Evolutionary conservation across 2,797 vertebrate species (phyloP), one percentile per base, ranked within the genome.

Genomic region (Aselliscus stoliczkanus): DNA sequence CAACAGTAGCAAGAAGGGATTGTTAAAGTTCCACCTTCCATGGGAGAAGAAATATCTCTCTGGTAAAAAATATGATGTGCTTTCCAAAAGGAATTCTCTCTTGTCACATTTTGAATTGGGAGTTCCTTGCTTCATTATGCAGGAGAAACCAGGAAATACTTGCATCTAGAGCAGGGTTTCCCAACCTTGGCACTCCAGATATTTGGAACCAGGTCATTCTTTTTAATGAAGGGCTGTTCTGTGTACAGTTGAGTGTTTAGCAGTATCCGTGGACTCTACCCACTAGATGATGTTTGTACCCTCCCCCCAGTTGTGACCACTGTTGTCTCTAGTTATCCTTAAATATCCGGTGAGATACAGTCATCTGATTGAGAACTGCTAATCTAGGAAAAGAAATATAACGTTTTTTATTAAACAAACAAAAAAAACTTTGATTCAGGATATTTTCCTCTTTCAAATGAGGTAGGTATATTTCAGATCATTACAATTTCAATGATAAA

Each of bases 401-500:
- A 58, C 21, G 21, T 86, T 77, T 52, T 81, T 31, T 65, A 1
- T 60, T 52, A 52, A 52, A 52, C n/a, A n/a, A n/a, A 13, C 7
- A n/a, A 73, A 42, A n/a, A 90, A 37, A n/a, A 90, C 15, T 95
- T 91, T 72, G 31, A 29, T 69, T 10, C 60, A 52, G 17, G 54
- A 64, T 83, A 18, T 65, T 84, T 95, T 90, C 70, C 20, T 88
- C 42, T 73, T 96, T 93, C 72, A 84, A 54, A 47, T 93, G 81
- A 15, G 52, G 17, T 21, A 94, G 23, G 7, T 88, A 87, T 79
- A 81, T 75, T 92, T 97, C 88, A 94, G 27, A 73, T 79, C 20
- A 84, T 73, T 95, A 54, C 79, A n/a, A 84, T 85, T 95, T 95
- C 62, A 97, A 34, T 52, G 88, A 62, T 75, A 69, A 79, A 54